Evolutionary conservation across 2,888 invertebrate genomes (phyloP).

Genomic region (Poecilobothrus nobilitatus): DNA sequence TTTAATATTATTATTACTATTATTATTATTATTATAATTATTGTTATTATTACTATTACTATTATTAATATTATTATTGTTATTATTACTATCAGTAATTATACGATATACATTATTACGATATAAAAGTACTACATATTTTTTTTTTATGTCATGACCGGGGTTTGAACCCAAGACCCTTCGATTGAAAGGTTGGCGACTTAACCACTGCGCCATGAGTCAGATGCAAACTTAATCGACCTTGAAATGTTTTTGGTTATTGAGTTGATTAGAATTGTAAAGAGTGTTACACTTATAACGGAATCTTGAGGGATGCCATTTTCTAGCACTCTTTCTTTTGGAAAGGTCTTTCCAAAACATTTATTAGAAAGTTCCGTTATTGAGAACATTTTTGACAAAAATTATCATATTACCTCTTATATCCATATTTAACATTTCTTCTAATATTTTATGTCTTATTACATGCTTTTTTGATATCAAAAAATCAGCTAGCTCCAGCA

Average conservation of each 20-base stretch:
- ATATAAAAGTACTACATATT: too few relatives aligned
- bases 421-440: background rate
- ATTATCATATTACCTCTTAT: slow-evolving; percentile 5
- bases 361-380: background rate
- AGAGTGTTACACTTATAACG: slow-evolving; percentile 9
- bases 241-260: background rate
- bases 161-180: too few relatives aligned
- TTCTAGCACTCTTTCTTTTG: background rate
- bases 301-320: slow-evolving; percentile 13
- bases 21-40: too few relatives aligned
- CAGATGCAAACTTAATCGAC: background rate
- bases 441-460: background rate
- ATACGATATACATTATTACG: too few relatives aligned
- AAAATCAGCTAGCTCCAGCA: too few relatives aligned
- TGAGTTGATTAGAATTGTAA: background rate
- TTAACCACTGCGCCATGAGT: too few relatives aligned
- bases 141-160: too few relatives aligned
- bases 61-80: too few relatives aligned
- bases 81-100: too few relatives aligned
- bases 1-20: too few relatives aligned
- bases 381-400: slow-evolving; percentile 10
- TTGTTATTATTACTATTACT: too few relatives aligned
- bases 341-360: background rate
- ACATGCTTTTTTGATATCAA: slow-evolving; percentile 11
- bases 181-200: too few relatives aligned